These are phyloP conservation scores for Torymus aiolomorphi DNA, from an alignment of 2,888 invertebrate genomes.

Conservation along the genomic window DNA sequence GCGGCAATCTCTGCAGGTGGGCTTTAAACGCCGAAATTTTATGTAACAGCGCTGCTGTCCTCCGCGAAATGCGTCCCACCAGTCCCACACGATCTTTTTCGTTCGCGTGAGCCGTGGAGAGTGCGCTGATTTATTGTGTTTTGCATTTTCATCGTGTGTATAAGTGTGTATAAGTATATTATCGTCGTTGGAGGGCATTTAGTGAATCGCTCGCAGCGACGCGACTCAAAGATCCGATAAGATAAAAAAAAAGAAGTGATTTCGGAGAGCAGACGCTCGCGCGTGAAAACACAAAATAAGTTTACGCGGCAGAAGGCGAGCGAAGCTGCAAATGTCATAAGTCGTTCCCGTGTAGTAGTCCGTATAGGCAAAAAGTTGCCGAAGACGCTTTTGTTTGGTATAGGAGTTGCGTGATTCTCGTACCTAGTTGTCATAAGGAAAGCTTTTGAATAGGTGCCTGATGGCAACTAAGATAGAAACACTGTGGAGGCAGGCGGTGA, in stretches of 20 bases:
- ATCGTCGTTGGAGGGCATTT: neutral
- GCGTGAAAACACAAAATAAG: too few species aligned
- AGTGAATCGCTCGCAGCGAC: too few species aligned
- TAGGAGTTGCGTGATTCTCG: neutral
- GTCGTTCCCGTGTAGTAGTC: too few species aligned
- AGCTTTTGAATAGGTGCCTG: slow-evolving; percentile 34
- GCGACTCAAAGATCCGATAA: too few species aligned
- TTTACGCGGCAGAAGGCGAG: too few species aligned
- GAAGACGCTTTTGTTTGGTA: neutral
- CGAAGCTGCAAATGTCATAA: too few species aligned
- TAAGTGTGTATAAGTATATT: neutral
- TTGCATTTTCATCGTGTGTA: slow-evolving; percentile 17
- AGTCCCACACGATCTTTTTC: slow-evolving; percentile 36
- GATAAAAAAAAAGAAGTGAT: too few species aligned
- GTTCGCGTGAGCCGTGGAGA: slow-evolving; percentile 16
- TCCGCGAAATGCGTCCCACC: neutral
- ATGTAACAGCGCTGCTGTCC: slow-evolving; percentile 23
- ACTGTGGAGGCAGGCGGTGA: slow-evolving; percentile 84
- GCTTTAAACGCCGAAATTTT: too few species aligned
- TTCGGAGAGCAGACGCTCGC: too few species aligned
- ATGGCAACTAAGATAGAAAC: slow-evolving; percentile 80
- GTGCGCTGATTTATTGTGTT: slow-evolving; percentile 36
- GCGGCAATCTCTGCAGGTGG: too few species aligned
- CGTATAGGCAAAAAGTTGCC: neutral
- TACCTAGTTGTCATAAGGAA: neutral